These are phyloP conservation scores for Thymelicus acteon DNA, from an alignment of 2,888 invertebrate species.

Conservation along the genomic window DNA sequence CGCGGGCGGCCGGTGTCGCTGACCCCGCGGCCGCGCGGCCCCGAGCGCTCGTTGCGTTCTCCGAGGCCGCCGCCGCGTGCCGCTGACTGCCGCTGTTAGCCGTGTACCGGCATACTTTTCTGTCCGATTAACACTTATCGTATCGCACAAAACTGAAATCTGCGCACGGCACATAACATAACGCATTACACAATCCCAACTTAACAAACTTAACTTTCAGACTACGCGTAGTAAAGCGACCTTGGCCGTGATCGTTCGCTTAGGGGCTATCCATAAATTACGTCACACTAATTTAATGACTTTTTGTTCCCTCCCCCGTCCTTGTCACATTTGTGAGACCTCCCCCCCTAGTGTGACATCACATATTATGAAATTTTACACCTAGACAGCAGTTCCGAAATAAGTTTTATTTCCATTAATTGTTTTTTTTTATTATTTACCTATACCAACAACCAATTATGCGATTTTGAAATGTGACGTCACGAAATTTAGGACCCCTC, in stretches of 20 bases:
- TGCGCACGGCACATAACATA: slow-evolving; percentile 12
- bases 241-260: slow-evolving; percentile 24
- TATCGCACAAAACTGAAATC: slow-evolving; percentile 18
- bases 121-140: slow-evolving; percentile 52
- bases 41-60: slow-evolving; percentile 53
- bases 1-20: slow-evolving; percentile 64
- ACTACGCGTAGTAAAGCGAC: slow-evolving; percentile 2
- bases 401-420: too few species aligned
- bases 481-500: too few species aligned
- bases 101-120: slow-evolving; percentile 42
- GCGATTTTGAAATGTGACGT: too few species aligned
- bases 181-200: slow-evolving; percentile 21
- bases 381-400: too few species aligned
- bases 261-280: too few species aligned
- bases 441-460: too few species aligned
- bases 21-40: slow-evolving; percentile 76
- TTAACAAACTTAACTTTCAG: slow-evolving; percentile 3
- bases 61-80: slow-evolving; percentile 49
- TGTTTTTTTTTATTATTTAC: too few species aligned
- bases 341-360: too few species aligned
- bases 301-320: too few species aligned
- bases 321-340: too few species aligned
- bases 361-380: too few species aligned
- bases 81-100: slow-evolving; percentile 51
- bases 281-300: too few species aligned